Base-by-base conservation (phyloP, 2,888 invertebrate genomes). In the Noctua janthina region DNA sequence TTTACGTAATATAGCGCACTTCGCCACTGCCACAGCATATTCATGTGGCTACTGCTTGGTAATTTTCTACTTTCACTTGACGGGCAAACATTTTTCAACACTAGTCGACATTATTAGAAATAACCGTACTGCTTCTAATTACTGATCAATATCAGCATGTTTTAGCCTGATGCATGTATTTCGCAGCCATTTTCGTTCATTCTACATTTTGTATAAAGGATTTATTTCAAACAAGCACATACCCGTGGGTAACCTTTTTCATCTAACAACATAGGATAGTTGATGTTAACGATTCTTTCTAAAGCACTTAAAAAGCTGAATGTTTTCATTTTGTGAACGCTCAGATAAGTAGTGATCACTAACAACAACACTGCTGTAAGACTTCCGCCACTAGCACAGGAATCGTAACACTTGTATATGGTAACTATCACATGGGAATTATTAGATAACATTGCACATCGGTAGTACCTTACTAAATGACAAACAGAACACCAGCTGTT, bases 21-120 rank as follows among this genome's bases (percentile, higher is more conserved):
- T 73, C 70, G 72, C 78, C 66, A 76, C 64, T 78, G 70, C 81
- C 69, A 82, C 76, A 75, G 81, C 64, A 82, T 81, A 84, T 81
- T 81, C 54, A 81, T 74, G 74, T 72, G 46, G 59, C 73, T 59
- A 70, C 72, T 83, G 80, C 78, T 83, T 80, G 77, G 81, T 80
- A 88, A 88, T 88, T 90, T 90, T 90, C 88, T 91, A 92, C 92
- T 94, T 93, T 95, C 93, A 90, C 93, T 91, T 82, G 81, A 75
- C 86, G 84, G 78, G 83, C 82, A 89, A 88, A 89, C 81, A 90
- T 87, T 91, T 90, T 91, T 89, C 84, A 89, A 81, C 86, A 83
- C 77, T 79, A 83, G 74, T 67, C 67, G 76, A 82, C 74, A 74
- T 83, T 86, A 62, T 85, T 76, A 79, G 78, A 81, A 88, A 79